Evolutionary conservation across 2,888 invertebrate genomes (phyloP), one percentile per base, ranked within the genome.

Genomic region (Napeogenes sylphis): DNA sequence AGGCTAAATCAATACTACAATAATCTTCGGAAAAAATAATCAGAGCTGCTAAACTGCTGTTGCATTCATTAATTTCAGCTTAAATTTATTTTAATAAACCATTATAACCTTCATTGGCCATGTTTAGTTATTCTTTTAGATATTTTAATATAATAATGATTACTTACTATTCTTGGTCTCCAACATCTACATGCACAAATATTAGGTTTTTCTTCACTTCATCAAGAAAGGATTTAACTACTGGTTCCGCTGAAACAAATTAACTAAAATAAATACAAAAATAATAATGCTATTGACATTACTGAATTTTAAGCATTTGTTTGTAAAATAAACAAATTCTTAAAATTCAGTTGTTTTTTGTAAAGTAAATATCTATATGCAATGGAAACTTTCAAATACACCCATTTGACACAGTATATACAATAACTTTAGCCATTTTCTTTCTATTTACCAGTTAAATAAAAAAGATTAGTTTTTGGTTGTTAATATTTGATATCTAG

Each of bases 351-450:
- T 21, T 21, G 21, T 21, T 21, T 21, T 21, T 21, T 21, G 21
- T 21, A 21, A 21, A 21, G 21, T 21, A 21, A 21, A 21, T 21
- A 21, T 21, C 21, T 21, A 21, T 1, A 21, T 21, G 21, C 21
- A 21, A 21, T 1, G 21, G 21, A 21, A 21, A 21, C 21, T 21
- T 21, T 21, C 6, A 2, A 59, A 21, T 30, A 54, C 65, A 90
- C 88, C 86, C 68, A 87, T 51, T 75, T 84, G 83, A 21, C 21
- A 69, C 88, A 89, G 69, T 78, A 87, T 66, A 87, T 82, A 73
- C 98, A 98, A 97, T 97, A 98, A 81, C 96, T 97, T 64, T 92
- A 84, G 0, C 96, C 96, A 76, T 92, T 90, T 5, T 92, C 88
- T 68, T 92, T 87, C 78, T 81, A 87, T 69, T 77, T 77, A 5